Conservation (phyloP, 2,888 invertebrate species). For the Calliopum simillimum region DNA sequence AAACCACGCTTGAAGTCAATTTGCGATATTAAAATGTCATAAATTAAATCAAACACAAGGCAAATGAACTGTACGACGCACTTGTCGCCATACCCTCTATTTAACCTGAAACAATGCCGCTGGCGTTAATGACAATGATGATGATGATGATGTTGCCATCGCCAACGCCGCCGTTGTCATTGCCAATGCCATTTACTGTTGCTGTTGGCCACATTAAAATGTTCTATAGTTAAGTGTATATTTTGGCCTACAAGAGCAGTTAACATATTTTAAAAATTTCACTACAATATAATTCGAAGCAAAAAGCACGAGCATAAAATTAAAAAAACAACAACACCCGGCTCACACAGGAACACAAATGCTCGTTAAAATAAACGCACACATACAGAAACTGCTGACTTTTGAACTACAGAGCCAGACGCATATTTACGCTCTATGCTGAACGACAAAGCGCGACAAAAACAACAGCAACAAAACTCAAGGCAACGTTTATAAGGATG, state of each 20-base stretch:
- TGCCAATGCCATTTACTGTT: background rate
- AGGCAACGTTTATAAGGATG: no score
- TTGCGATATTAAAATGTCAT: constrained; percentile 52
- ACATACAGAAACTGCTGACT: background rate
- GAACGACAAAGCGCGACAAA: constrained; percentile 16
- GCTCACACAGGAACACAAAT: background rate
- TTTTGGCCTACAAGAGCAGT: background rate
- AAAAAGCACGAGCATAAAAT: background rate
- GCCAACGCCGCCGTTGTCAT: background rate
- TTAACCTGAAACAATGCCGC: no score
- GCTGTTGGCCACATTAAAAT: background rate
- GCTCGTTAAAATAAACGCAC: constrained; percentile 12
- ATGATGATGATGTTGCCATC: no score
- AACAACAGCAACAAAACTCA: background rate
- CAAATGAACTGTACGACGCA: background rate
- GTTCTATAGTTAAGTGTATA: background rate
- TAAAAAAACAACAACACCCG: background rate
- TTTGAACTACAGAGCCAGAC: background rate
- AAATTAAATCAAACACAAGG: constrained; percentile 44
- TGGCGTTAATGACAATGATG: no score
- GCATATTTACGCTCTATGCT: background rate
- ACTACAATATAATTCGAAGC: constrained; percentile 1
- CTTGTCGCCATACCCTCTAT: no score
- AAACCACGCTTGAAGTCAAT: constrained; percentile 7
- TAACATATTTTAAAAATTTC: constrained; percentile 27